phyloP scores from a whole-genome alignment of 2,888 invertebrate species.

The Sepioteuthis lessoniana region DNA sequence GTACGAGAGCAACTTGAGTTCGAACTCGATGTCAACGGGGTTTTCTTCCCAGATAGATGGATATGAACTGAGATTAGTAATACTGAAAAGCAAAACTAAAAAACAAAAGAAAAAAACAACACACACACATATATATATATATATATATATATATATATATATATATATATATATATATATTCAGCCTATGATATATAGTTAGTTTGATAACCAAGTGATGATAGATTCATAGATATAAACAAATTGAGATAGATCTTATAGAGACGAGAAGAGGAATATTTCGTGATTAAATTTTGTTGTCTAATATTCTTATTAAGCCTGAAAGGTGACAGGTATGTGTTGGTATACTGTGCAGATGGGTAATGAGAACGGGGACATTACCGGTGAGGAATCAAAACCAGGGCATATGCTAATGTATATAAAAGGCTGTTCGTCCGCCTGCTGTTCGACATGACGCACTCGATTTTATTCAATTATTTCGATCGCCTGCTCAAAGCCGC shows the following conservation, averaged over 20 bases:
- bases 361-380: not conserved
- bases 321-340: not conserved
- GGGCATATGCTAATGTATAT: conserved; percentile 9
- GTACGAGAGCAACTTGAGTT: too few species aligned
- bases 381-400: not conserved
- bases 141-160: too few species aligned
- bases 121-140: too few species aligned
- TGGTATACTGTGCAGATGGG: not conserved
- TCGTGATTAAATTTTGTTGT: not conserved
- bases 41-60: too few species aligned
- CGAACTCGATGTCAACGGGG: too few species aligned
- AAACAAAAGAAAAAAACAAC: too few species aligned
- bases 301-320: not conserved
- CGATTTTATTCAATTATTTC: not conserved
- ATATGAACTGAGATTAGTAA: too few species aligned
- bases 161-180: too few species aligned
- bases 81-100: too few species aligned
- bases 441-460: not conserved
- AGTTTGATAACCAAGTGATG: too few species aligned
- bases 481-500: not conserved
- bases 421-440: not conserved
- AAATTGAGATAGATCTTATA: not conserved
- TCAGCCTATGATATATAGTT: too few species aligned
- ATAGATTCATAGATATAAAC: too few species aligned
- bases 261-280: not conserved